Evolutionary conservation across 2,797 vertebrate genomes (phyloP).

Genomic region (Acipenser ruthenus): DNA sequence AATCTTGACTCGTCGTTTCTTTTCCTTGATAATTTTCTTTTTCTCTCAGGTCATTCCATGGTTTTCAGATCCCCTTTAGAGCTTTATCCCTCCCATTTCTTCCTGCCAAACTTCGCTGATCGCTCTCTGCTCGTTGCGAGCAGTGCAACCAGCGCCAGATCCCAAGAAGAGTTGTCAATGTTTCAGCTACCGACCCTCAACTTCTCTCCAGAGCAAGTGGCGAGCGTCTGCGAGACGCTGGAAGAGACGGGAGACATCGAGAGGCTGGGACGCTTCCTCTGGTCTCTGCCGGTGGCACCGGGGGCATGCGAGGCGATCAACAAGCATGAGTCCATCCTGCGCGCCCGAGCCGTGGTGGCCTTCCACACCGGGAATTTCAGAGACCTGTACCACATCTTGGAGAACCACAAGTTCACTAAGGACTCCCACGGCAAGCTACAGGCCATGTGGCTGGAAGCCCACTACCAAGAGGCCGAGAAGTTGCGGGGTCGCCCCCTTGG

Average conservation of each 20-base stretch:
- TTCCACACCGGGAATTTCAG: constrained; percentile 93
- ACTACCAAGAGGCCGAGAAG: constrained; percentile 96
- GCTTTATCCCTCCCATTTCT: constrained; percentile 82
- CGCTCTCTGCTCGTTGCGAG: constrained; percentile 65
- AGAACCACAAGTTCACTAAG: constrained; percentile 95
- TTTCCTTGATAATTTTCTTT: constrained; percentile 42
- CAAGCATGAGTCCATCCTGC: constrained; percentile 91
- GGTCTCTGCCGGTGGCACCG: constrained; percentile 88
- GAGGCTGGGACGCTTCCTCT: constrained; percentile 90
- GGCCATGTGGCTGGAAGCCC: constrained; percentile 97
- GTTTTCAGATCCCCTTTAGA: constrained; percentile 91
- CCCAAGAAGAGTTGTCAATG: constrained; percentile 78
- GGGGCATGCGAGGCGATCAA: constrained; percentile 90
- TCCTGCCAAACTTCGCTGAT: constrained; percentile 82
- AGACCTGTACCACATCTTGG: constrained; percentile 92
- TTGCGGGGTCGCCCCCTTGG: constrained; percentile 86
- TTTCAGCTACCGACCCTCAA: constrained; percentile 85
- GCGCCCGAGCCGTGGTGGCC: constrained; percentile 90
- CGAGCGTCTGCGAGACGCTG: constrained; percentile 94
- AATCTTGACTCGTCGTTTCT: constrained; percentile 56
- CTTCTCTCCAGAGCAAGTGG: constrained; percentile 94
- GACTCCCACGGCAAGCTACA: constrained; percentile 91
- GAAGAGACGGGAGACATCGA: constrained; percentile 97
- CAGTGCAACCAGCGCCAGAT: constrained; percentile 63
- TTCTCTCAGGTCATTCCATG: constrained; percentile 72